Evolutionary conservation across 2,113 vertebrate species (phyloP), one percentile per base, ranked within the genome.

Genomic region (Rattus rattus): DNA sequence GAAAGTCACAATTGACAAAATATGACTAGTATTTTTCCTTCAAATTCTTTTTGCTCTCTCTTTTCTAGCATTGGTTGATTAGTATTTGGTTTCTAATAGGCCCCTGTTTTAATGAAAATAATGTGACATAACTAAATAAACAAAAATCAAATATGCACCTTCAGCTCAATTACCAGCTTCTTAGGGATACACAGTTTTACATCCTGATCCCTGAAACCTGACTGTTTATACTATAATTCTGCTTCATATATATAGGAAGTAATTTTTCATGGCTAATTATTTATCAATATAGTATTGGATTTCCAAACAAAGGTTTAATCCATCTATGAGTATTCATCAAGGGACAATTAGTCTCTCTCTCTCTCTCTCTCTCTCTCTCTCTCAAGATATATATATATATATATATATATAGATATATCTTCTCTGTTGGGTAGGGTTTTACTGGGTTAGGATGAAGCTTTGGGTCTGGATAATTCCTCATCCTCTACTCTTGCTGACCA

Each of bases 281-380:
- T 91, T 92, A 11, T 94, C 24, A 94, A 91, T 94, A 84, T 84
- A 43, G 87, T 90, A n/a, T 69, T 90, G 36, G 4, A 69, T 75
- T 95, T 90, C 39, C 1, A 90, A 92, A 76, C 12, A 90, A 93
- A 94, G 84, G 26, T 88, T 81, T 24, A 94, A 77, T 92, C 65
- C n/a, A 92, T 92, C 54, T 83, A 49, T 90, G 75, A n/a, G 49
- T 94, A 59, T 79, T 93, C 43, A 93, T n/a, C 72, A 88, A 92
- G 26, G 26, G 26, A 67, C 65, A 67, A 24, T 63, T 63, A 63
- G 26, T 30, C 3, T 67, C 10, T 43, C 43, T 43, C n/a, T n/a
- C n/a, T n/a, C n/a, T n/a, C n/a, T n/a, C n/a, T n/a, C n/a, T n/a
- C n/a, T n/a, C n/a, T n/a, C n/a, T n/a, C n/a, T n/a, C n/a, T n/a